Base-by-base conservation (phyloP, 2,888 invertebrate species). In the Lycophotia porphyrea region DNA sequence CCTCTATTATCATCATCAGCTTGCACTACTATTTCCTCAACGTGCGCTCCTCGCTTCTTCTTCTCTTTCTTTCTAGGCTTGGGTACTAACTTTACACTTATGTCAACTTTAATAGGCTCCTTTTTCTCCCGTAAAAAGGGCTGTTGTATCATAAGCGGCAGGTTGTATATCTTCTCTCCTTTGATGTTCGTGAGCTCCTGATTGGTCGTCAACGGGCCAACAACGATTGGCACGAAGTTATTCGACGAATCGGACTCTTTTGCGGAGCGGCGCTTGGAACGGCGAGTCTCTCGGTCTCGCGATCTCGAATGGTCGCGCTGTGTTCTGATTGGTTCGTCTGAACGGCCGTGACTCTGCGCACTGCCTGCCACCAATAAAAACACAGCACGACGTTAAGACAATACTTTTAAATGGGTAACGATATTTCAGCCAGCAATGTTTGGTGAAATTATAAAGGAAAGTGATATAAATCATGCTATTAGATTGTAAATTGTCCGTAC, bases 41-140 rank as follows among this genome's bases (percentile, higher is more conserved):
- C 88, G 68, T 94, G 92, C 49, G 90, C 89, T 71, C 92, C 93
- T 52, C 93, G 91, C 87, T 91, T 93, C 85, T 94, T 96, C 84
- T 92, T 95, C 68, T 96, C 96, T 86, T 93, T 95, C 85, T 95
- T 96, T 71, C 93, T 93, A 67, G 95, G 92, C 78, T 98, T 97
- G 85, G 98, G 97, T 93, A 98, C 97, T 92, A 98, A 96, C 93
- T 98, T 98, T 82, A 98, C 98, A 93, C 97, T 98, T 90, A 98
- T 98, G 93, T 98, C 98, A 94, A 98, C 97, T 97, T 98, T 98
- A 88, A 98, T 97, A 72, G 98, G 98, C 94, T 97, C 97, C 97
- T 97, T 97, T 96, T 96, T 96, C 96, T 96, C 96, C 75, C 95
- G 96, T 96, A 96, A 96, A 96, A 96, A 96, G 96, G 96, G 96